These are phyloP conservation scores for Calcarius lapponicus DNA, from an alignment of 2,797 vertebrate genomes.

Conservation along the genomic window DNA sequence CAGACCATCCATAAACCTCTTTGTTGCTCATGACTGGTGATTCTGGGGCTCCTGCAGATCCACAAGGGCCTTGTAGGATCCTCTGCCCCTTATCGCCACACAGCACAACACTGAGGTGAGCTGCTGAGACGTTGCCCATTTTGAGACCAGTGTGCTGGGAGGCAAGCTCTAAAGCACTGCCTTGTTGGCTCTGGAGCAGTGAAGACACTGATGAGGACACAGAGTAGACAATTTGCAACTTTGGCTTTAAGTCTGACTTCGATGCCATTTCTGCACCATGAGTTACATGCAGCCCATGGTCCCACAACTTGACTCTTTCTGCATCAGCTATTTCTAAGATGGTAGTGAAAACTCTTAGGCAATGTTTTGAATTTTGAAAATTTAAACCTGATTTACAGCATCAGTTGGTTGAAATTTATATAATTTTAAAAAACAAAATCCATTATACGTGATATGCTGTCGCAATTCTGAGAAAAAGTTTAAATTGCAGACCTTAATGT, in stretches of 20 bases:
- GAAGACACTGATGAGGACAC: neutral
- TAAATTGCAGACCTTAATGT: neutral
- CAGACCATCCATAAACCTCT: neutral
- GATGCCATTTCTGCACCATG: neutral
- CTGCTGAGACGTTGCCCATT: neutral
- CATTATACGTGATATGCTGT: rapidly evolving
- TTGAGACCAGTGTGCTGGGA: rapidly evolving
- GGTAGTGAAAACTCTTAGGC: neutral
- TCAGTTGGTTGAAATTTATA: neutral
- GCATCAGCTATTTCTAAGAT: neutral
- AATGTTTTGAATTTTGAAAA: neutral
- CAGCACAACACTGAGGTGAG: neutral
- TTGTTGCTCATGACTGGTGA: rapidly evolving
- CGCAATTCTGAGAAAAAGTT: neutral
- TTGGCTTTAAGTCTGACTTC: neutral
- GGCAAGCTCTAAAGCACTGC: neutral
- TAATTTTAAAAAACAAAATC: neutral
- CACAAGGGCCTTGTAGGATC: neutral
- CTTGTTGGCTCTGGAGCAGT: neutral
- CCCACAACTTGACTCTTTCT: neutral
- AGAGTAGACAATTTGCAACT: neutral
- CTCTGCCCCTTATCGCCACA: neutral
- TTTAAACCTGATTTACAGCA: neutral
- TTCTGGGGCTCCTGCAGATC: neutral
- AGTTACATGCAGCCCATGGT: neutral